Base-by-base conservation (phyloP, 37 sponge, comb jelly and placozoan genomes). In the Oopsacas minuta region DNA sequence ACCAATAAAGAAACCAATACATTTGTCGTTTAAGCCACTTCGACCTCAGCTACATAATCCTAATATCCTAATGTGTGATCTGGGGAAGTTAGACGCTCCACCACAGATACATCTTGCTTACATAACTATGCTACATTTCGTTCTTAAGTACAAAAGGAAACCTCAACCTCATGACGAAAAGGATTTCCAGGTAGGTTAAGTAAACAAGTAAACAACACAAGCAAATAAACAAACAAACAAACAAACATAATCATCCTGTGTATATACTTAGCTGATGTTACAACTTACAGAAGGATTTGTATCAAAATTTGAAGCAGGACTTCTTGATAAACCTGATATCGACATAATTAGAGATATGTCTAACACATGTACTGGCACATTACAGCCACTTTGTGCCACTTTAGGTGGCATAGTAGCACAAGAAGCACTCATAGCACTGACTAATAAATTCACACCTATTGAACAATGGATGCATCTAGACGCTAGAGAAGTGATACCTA, bases 371-470 rank as follows among this genome's bases (percentile, higher is more conserved):
- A 23, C 23, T 22, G 96, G 93, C 34, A 37, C 39, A 0, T 82
- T 95, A 42, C 90, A 91, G 83, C 93, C 96, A 30, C 84, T 95
- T 37, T 75, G 86, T 46, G 86, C 93, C 22, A 83, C 86, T 20
- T 75, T 97, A 3, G 99, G 99, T 28, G 95, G 99, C 8, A 25
- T 93, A 34, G 87, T 91, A 37, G 99, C 95, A 32, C 99, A 97
- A 82, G 99, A 97, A 84, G 92, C 92, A 35, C 91, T 97, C 37
- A 97, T 90, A 30, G 86, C 95, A 12, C 86, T 94, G 37, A 92
- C 95, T 39, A 95, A 95, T 46, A 97, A 97, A 53, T 97, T 94
- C 87, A 88, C 92, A 38, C 99, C 99, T 7, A 81, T 94, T 22
- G 82, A 87, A 7, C 99, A 97, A 82, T 94, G 95, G 99, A 39